These are phyloP conservation scores for Drosophila albomicans DNA, from an alignment of 1,140 invertebrate genomes.

Conservation along the genomic window DNA sequence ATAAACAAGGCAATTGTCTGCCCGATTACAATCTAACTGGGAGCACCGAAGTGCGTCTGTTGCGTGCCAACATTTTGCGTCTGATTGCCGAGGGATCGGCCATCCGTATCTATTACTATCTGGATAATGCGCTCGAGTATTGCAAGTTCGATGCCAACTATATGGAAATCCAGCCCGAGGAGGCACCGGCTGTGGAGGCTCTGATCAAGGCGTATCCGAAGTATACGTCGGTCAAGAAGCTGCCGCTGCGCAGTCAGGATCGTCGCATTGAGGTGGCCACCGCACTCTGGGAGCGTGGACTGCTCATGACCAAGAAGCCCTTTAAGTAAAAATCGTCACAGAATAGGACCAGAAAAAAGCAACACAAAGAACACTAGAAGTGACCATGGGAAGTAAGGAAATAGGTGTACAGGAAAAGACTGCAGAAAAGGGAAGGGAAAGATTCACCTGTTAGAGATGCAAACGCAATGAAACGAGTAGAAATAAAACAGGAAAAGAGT, in stretches of 20 bases:
- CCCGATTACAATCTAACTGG: constrained; percentile 89
- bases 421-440: too few relatives aligned
- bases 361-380: too few relatives aligned
- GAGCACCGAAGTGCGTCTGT: constrained; percentile 89
- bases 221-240: constrained; percentile 89
- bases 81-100: constrained; percentile 88
- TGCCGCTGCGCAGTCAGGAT: constrained; percentile 88
- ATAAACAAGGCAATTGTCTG: constrained; percentile 87
- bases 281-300: constrained; percentile 89
- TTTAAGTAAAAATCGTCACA: constrained; percentile 64
- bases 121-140: constrained; percentile 93
- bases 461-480: too few relatives aligned
- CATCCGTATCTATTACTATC: constrained; percentile 91
- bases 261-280: constrained; percentile 87
- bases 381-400: too few relatives aligned
- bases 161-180: constrained; percentile 89
- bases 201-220: constrained; percentile 91
- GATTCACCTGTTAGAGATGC: too few relatives aligned
- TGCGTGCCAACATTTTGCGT: constrained; percentile 90
- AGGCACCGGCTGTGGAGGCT: constrained; percentile 89
- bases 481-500: too few relatives aligned
- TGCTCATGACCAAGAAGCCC: constrained; percentile 88
- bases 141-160: constrained; percentile 92
- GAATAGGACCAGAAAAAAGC: too few relatives aligned
- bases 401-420: too few relatives aligned